Conservation (phyloP, 64 coral and sea anemone species). For the Anthopleura sola region DNA sequence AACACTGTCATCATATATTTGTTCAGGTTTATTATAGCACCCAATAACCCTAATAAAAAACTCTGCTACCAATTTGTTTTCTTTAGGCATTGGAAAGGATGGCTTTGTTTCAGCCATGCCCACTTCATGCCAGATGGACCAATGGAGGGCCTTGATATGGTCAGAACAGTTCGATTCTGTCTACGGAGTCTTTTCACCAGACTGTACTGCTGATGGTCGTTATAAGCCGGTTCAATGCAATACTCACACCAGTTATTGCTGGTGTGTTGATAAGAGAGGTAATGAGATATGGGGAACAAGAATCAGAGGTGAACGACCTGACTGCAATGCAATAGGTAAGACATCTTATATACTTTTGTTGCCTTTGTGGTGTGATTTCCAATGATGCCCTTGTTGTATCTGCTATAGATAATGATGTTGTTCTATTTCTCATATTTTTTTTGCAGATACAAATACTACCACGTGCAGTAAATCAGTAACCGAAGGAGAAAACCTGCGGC, state of each 20-base stretch:
- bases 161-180: constrained; percentile 12
- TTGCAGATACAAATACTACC: constrained; percentile 20
- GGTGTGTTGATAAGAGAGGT: constrained; percentile 67
- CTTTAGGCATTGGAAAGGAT: background rate
- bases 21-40: too few species aligned
- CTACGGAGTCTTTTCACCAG: constrained; percentile 51
- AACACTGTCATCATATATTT: too few species aligned
- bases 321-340: constrained; percentile 45
- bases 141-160: constrained; percentile 11
- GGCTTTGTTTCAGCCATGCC: background rate
- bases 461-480: constrained; percentile 30
- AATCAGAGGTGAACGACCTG: constrained; percentile 15
- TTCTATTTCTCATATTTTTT: background rate
- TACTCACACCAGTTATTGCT: constrained; percentile 41
- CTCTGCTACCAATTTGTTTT: too few species aligned
- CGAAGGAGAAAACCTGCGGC: constrained; percentile 15
- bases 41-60: too few species aligned
- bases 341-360: background rate
- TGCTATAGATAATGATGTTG: background rate
- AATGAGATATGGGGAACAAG: constrained; percentile 44
- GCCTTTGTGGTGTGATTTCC: background rate
- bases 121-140: constrained; percentile 2
- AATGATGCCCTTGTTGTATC: background rate
- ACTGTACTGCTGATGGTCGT: constrained; percentile 48
- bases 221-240: constrained; percentile 68